Evolutionary conservation across 2,797 vertebrate genomes (phyloP).

Genomic region (Morus bassanus): DNA sequence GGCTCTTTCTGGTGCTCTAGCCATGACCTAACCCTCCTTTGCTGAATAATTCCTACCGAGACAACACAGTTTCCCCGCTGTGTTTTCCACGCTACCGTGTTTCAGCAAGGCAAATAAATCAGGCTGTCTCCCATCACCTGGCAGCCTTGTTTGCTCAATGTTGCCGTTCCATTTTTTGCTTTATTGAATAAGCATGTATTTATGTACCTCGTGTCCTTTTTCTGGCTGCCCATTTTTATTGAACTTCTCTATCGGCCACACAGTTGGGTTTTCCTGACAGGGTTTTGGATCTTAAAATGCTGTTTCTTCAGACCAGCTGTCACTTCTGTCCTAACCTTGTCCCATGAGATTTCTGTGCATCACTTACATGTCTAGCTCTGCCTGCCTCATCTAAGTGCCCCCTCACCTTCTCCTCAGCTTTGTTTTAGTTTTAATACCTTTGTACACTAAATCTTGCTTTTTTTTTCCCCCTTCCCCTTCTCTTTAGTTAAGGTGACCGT

Average conservation of each 20-base stretch:
- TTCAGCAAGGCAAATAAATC: constrained; percentile 55
- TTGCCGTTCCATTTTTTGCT: constrained; percentile 32
- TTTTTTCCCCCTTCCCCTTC: not conserved
- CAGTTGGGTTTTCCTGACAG: constrained; percentile 21
- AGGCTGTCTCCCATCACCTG: constrained; percentile 26
- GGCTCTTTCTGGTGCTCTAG: constrained; percentile 33
- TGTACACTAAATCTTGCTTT: fast-evolving
- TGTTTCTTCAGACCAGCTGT: constrained; percentile 51
- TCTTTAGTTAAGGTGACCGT: not conserved
- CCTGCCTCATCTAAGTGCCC: not conserved
- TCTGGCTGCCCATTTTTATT: constrained; percentile 18
- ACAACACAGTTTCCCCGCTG: constrained; percentile 27
- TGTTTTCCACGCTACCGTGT: constrained; percentile 1
- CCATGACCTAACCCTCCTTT: constrained; percentile 50
- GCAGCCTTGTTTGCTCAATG: constrained; percentile 57
- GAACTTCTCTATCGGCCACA: not conserved
- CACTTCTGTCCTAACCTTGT: constrained; percentile 42
- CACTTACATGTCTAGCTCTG: not conserved
- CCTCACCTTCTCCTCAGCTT: not conserved
- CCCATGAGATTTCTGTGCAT: not conserved
- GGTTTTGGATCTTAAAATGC: constrained; percentile 31
- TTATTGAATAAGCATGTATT: constrained; percentile 47
- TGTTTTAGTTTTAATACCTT: not conserved
- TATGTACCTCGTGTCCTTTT: constrained; percentile 28
- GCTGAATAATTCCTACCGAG: constrained; percentile 46